Percentiles rank a stretch among this genome's conserved stretches.
Conservation (phyloP, 2,888 invertebrate species). For the Ormyrus pomaceus region DNA sequence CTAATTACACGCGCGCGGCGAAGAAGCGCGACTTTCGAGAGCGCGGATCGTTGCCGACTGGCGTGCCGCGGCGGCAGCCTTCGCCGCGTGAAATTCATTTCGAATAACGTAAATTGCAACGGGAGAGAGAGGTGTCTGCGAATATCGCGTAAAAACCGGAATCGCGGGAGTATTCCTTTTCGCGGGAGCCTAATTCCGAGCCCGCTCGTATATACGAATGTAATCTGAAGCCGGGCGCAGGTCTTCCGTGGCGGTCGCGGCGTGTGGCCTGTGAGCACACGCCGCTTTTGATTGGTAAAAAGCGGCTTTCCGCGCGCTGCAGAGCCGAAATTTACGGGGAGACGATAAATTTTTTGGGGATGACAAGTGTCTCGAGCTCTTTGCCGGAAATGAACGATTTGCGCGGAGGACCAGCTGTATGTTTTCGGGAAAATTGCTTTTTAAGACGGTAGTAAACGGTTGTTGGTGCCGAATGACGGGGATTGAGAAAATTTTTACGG, state of each 20-base stretch:
- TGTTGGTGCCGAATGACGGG: background rate
- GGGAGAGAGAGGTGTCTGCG: background rate
- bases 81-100: conserved; percentile 51
- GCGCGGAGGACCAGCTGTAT: background rate
- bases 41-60: background rate
- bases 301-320: conserved; percentile 20
- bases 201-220: conserved; percentile 21
- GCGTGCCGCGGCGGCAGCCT: no score
- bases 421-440: background rate
- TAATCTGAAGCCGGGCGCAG: conserved; percentile 41
- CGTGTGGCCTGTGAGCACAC: conserved; percentile 20
- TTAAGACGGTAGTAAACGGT: background rate
- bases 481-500: background rate
- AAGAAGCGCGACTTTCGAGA: conserved; percentile 5
- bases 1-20: conserved; percentile 36
- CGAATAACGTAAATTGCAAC: conserved; percentile 42
- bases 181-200: background rate
- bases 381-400: background rate
- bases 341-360: conserved; percentile 40
- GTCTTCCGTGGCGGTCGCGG: conserved; percentile 13
- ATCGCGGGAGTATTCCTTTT: conserved; percentile 49
- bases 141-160: conserved; percentile 61
- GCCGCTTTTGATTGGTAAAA: conserved; percentile 21
- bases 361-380: conserved; percentile 21
- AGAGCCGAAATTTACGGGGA: conserved; percentile 25